A percentile compares a stretch with the other conserved stretches of the same genome.
Evolutionary conservation across 2,113 vertebrate genomes (phyloP).

Genomic region (Sander lucioperca): DNA sequence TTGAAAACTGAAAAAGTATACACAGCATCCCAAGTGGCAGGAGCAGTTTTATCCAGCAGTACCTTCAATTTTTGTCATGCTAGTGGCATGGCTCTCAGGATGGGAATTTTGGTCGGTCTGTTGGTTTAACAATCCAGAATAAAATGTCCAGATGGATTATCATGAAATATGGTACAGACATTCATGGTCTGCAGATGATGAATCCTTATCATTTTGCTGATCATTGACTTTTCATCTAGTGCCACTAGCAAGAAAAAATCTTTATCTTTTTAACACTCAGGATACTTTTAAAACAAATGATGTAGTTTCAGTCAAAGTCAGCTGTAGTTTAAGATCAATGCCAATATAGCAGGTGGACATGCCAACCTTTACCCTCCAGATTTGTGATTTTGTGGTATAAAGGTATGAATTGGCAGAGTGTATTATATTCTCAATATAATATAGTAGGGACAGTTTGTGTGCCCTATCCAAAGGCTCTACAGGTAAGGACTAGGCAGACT

Average conservation of each 20-base stretch:
- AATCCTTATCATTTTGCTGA: not conserved
- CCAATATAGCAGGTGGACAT: not conserved
- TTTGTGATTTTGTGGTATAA: not conserved
- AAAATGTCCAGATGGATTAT: not conserved
- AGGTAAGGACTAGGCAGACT: not conserved
- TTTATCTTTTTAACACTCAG: not conserved
- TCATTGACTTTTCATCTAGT: not conserved
- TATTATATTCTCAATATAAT: not conserved
- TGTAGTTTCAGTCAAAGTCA: not conserved
- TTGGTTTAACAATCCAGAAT: slow-evolving; percentile 6
- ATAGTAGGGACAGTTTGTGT: not conserved
- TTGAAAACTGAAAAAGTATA: slow-evolving; percentile 46
- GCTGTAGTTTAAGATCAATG: not conserved
- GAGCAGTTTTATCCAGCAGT: slow-evolving; percentile 37
- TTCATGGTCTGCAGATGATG: not conserved
- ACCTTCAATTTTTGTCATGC: not conserved
- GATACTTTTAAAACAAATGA: not conserved
- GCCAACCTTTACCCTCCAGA: not conserved
- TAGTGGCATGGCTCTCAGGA: not conserved
- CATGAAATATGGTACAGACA: not conserved
- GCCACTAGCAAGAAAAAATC: not conserved
- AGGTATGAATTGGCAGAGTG: not conserved
- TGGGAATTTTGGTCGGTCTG: not conserved
- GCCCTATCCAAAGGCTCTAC: not conserved
- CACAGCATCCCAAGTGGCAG: slow-evolving; percentile 30